Evolutionary conservation across 2,888 invertebrate genomes (phyloP).

Genomic region (Tenthredo notha): DNA sequence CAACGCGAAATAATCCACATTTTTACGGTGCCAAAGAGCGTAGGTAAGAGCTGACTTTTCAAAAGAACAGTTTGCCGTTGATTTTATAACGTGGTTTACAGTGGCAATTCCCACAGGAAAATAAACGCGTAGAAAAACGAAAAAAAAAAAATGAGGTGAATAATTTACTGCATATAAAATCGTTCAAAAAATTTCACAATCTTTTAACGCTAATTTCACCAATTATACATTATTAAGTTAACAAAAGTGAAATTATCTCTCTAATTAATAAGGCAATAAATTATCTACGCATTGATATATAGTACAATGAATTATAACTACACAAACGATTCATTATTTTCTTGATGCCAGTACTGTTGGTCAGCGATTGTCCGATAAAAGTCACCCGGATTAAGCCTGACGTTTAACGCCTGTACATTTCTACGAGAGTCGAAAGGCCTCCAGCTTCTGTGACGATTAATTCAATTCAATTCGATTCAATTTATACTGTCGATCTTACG

Average conservation of each 20-base stretch:
- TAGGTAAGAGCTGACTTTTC: conserved; percentile 13
- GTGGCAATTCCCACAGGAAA: background rate
- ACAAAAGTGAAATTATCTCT: background rate
- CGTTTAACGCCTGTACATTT: conserved; percentile 5
- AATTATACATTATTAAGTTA: background rate
- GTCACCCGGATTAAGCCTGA: conserved; percentile 25
- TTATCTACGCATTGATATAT: background rate
- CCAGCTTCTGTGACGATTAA: background rate
- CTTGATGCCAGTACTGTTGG: background rate
- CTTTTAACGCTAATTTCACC: background rate
- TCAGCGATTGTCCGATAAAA: conserved; percentile 30
- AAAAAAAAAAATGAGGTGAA: background rate
- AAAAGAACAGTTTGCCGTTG: conserved; percentile 32
- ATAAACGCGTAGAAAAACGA: background rate
- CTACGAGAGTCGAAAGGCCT: background rate
- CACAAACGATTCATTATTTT: background rate
- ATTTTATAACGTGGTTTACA: background rate
- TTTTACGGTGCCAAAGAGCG: conserved; percentile 49
- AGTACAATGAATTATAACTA: conserved; percentile 1
- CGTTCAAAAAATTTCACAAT: background rate
- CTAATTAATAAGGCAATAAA: background rate
- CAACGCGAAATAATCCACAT: conserved; percentile 54
- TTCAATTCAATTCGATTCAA: conserved; percentile 36
- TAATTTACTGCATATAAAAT: background rate
- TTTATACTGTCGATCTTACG: conserved; percentile 18